Conservation (phyloP, 2,888 invertebrate genomes). For the Theretra japonica region DNA sequence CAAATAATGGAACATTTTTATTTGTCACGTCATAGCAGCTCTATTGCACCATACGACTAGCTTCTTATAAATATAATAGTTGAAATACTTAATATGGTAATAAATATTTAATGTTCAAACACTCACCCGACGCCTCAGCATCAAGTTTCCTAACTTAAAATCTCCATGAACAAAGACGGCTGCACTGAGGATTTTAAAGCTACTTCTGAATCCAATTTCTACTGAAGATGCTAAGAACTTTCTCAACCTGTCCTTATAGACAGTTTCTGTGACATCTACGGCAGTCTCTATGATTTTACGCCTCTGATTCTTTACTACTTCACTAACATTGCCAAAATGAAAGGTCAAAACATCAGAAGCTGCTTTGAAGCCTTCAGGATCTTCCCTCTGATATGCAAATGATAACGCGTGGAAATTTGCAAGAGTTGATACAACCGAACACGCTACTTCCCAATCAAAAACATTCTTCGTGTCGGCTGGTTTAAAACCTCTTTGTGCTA, state of each 20-base stretch:
- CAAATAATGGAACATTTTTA: too few species aligned
- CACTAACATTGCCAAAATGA: neutral
- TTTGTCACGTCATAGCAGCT: too few species aligned
- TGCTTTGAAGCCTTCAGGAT: constrained; percentile 43
- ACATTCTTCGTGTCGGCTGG: constrained; percentile 48
- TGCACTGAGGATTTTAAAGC: neutral
- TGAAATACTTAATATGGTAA: too few species aligned
- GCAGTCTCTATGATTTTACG: neutral
- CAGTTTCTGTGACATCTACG: neutral
- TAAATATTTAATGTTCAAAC: too few species aligned
- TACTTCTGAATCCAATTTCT: neutral
- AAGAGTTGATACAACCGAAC: constrained; percentile 15
- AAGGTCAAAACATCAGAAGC: neutral
- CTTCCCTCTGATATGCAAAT: constrained; percentile 46
- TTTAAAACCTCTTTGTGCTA: constrained; percentile 50
- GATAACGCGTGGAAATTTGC: constrained; percentile 53
- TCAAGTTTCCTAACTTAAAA: neutral
- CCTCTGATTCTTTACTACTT: neutral
- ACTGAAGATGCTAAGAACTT: neutral
- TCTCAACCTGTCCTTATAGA: neutral
- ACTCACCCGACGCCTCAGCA: constrained; percentile 6
- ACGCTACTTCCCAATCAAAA: constrained; percentile 35
- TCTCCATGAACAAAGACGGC: neutral
- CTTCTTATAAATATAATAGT: too few species aligned
- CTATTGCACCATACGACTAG: too few species aligned